Conservation (phyloP, 2,888 invertebrate genomes). For the Biston betularia region DNA sequence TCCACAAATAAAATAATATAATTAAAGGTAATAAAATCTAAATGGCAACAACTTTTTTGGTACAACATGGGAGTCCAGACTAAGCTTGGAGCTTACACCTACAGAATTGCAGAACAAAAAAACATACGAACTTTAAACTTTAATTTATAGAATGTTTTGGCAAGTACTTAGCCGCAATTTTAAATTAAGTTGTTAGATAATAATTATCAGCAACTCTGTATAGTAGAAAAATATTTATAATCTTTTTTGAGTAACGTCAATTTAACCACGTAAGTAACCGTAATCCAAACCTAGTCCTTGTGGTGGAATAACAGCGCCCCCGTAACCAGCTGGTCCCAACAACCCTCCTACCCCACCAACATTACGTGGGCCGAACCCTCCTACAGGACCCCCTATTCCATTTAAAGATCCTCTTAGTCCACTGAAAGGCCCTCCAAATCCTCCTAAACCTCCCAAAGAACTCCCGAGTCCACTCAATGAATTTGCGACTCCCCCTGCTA, state of each 20-base stretch:
- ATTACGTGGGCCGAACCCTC: background rate
- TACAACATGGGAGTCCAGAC: no score
- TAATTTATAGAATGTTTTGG: no score
- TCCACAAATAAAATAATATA: no score
- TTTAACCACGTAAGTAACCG: slow-evolving; percentile 1
- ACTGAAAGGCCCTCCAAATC: background rate
- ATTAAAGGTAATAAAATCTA: no score
- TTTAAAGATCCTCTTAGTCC: background rate
- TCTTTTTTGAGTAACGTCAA: background rate
- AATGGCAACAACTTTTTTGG: no score
- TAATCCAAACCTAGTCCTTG: slow-evolving; percentile 5
- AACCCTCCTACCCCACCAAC: background rate
- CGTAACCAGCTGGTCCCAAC: slow-evolving; percentile 1
- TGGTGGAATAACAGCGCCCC: background rate
- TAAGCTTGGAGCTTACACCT: no score
- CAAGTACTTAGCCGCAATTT: background rate
- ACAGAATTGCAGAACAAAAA: no score
- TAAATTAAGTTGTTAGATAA: no score
- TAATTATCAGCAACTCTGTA: no score
- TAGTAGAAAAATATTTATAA: background rate
- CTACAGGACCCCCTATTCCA: background rate
- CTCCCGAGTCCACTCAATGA: slow-evolving; percentile 9
- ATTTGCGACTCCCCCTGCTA: slow-evolving; percentile 16
- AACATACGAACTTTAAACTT: no score
- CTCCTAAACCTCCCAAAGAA: slow-evolving; percentile 1